Conservation (phyloP, 2,888 invertebrate genomes). For the Drosophila nr. perissopoda region DNA sequence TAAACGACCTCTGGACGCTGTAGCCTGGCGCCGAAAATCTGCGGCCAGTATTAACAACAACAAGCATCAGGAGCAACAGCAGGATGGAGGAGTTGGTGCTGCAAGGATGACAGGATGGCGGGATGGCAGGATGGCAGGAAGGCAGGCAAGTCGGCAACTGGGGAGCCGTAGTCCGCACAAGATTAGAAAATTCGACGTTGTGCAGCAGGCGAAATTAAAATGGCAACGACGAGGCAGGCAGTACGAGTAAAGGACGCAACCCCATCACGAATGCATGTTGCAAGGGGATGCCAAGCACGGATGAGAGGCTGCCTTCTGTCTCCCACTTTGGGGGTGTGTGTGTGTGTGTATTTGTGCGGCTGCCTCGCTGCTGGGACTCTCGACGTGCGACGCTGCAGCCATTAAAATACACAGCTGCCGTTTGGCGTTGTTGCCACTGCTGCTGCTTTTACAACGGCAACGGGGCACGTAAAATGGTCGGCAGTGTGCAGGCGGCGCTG, state of each 20-base stretch:
- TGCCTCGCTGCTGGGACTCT: constrained; percentile 68
- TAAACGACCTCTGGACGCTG: constrained; percentile 80
- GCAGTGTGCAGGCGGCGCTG: constrained; percentile 60
- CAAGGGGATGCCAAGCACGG: constrained; percentile 43
- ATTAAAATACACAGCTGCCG: constrained; percentile 75
- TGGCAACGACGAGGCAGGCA: constrained; percentile 65
- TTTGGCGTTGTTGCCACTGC: constrained; percentile 12
- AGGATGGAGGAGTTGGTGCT: constrained; percentile 7
- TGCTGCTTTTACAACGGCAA: constrained; percentile 21
- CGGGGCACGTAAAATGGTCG: constrained; percentile 61
- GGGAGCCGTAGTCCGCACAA: constrained; percentile 81
- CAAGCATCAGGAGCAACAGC: constrained; percentile 23
- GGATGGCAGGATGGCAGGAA: constrained; percentile 9
- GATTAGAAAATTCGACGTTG: constrained; percentile 81
- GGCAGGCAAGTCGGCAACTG: constrained; percentile 64
- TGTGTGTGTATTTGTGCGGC: constrained; percentile 28
- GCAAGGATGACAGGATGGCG: constrained; percentile 9
- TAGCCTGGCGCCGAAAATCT: constrained; percentile 71
- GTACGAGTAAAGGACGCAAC: constrained; percentile 28
- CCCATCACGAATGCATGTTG: constrained; percentile 76
- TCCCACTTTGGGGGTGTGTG: constrained; percentile 1
- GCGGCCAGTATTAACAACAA: constrained; percentile 67
- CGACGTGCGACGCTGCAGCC: constrained; percentile 77
- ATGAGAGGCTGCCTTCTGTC: constrained; percentile 10
- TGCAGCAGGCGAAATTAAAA: constrained; percentile 81